Conservation (phyloP, 2,888 invertebrate species). For the Pterobdella sp. region DNA sequence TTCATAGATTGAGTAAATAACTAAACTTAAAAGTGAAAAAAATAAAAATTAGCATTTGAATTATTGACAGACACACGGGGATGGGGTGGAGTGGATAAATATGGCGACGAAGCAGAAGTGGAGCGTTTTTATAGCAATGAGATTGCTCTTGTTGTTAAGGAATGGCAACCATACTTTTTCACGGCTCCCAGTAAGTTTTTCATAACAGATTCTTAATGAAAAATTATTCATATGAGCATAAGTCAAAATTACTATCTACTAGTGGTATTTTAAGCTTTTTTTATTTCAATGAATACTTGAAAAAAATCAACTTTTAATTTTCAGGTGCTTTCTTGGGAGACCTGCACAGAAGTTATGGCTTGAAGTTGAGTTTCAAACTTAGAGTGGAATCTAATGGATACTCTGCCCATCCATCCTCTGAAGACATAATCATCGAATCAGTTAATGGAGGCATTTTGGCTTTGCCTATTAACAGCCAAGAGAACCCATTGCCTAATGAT, state of each 20-base stretch:
- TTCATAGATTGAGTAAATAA: too few relatives aligned
- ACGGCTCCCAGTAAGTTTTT: slow-evolving; percentile 64
- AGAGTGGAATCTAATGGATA: slow-evolving; percentile 71
- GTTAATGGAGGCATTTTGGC: slow-evolving; percentile 68
- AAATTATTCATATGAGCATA: neutral
- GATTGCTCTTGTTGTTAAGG: slow-evolving; percentile 65
- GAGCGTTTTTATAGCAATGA: slow-evolving; percentile 75
- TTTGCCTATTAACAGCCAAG: slow-evolving; percentile 73
- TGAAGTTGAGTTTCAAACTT: slow-evolving; percentile 77
- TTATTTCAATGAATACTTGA: neutral
- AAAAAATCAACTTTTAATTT: slow-evolving; percentile 14
- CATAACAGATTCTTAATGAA: neutral
- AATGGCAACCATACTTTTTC: slow-evolving; percentile 73
- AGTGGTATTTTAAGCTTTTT: neutral
- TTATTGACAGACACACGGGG: slow-evolving; percentile 60
- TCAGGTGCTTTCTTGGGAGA: slow-evolving; percentile 63
- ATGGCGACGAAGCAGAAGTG: slow-evolving; percentile 55
- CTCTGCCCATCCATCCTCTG: slow-evolving; percentile 68
- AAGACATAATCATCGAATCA: slow-evolving; percentile 84
- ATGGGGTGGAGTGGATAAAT: slow-evolving; percentile 60
- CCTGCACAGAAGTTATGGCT: slow-evolving; percentile 77
- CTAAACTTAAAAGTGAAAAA: too few relatives aligned
- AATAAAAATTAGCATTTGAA: too few relatives aligned
- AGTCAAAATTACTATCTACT: neutral
- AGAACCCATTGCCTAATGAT: slow-evolving; percentile 33